These are phyloP conservation scores for Cremastobaeus sp. DNA, from an alignment of 2,888 invertebrate genomes.

Conservation along the genomic window DNA sequence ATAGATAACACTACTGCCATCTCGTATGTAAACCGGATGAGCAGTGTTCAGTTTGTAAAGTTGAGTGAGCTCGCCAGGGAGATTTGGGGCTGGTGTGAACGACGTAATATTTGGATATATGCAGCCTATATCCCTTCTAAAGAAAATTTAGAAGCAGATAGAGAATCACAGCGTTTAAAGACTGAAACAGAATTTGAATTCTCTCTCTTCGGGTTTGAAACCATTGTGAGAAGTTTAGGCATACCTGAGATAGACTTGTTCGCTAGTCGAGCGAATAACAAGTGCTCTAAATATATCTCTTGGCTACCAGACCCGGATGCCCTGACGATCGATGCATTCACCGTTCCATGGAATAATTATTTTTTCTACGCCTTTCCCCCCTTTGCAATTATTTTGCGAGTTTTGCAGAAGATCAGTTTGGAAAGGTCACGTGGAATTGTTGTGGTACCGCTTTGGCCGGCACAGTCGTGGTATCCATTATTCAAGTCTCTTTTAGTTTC, in stretches of 20 bases:
- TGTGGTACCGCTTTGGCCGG: constrained; percentile 11
- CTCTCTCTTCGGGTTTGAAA: neutral
- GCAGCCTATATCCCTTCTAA: constrained; percentile 28
- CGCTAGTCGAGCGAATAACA: constrained; percentile 10
- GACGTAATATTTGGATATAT: constrained; percentile 19
- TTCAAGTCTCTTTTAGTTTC: neutral
- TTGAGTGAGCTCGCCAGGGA: neutral
- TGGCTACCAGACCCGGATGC: neutral
- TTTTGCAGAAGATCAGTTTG: constrained; percentile 4
- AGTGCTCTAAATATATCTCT: constrained; percentile 2
- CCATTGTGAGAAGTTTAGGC: neutral
- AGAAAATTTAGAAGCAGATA: constrained; percentile 14
- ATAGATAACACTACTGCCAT: constrained; percentile 42
- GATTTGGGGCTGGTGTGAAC: neutral
- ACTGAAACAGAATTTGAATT: neutral
- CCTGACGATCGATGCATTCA: neutral
- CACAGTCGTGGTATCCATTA: constrained; percentile 8
- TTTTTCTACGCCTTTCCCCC: constrained; percentile 10
- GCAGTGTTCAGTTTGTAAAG: constrained; percentile 8
- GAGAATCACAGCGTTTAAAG: constrained; percentile 24
- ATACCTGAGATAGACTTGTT: neutral
- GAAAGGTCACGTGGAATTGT: constrained; percentile 12
- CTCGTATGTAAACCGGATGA: constrained; percentile 38
- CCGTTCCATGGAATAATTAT: neutral
- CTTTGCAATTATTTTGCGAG: constrained; percentile 7